Percentiles rank a stretch among this genome's conserved stretches.
These are phyloP conservation scores for Argya squamiceps DNA, from an alignment of 2,797 vertebrate genomes.

Conservation along the genomic window DNA sequence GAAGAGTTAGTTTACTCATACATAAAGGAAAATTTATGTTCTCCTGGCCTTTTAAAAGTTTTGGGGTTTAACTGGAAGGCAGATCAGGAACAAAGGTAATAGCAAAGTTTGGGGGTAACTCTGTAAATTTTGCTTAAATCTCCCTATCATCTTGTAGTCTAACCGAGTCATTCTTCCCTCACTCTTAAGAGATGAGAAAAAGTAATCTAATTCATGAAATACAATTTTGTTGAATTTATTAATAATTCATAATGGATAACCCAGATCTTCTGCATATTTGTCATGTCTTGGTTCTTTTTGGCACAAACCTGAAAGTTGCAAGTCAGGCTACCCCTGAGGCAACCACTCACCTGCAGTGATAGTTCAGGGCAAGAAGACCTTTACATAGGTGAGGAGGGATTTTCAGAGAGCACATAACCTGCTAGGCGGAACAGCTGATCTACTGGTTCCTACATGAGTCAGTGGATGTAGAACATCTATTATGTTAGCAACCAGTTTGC, in stretches of 20 bases:
- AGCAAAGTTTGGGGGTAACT: not conserved
- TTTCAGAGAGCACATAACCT: not conserved
- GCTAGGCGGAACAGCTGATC: not conserved
- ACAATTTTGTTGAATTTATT: not conserved
- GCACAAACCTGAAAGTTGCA: not conserved
- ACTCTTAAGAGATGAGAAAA: not conserved
- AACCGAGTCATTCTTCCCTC: not conserved
- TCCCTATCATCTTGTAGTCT: no score
- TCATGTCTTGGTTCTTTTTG: not conserved
- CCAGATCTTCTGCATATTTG: not conserved
- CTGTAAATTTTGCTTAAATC: not conserved
- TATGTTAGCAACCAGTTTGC: not conserved
- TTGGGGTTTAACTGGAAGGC: fast-evolving
- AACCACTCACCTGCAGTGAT: not conserved
- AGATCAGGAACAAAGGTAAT: not conserved
- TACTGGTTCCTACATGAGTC: not conserved
- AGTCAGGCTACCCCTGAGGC: not conserved
- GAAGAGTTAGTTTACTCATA: not conserved
- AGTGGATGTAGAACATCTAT: not conserved
- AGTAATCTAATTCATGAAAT: not conserved
- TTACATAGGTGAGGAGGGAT: not conserved
- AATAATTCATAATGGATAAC: not conserved
- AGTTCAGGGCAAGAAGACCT: not conserved
- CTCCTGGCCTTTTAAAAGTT: not conserved
- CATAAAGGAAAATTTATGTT: not conserved